phyloP scores from a whole-genome alignment of 1,140 invertebrate genomes.

The Lucilia sericata region DNA sequence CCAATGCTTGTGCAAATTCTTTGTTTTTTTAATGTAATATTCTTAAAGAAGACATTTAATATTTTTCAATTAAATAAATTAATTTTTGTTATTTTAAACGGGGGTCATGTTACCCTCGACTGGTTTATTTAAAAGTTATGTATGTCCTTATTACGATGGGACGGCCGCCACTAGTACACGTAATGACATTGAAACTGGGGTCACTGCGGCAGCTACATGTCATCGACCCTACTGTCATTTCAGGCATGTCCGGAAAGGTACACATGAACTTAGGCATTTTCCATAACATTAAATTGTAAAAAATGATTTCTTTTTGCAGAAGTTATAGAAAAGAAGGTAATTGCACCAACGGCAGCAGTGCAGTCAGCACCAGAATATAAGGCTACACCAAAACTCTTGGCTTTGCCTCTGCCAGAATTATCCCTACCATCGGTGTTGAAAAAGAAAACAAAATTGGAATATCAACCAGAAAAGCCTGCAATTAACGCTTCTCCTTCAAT shows the following conservation, averaged over 20 bases:
- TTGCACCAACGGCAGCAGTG: slow-evolving; percentile 39
- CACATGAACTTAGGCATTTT: slow-evolving; percentile 47
- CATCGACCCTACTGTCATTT: slow-evolving; percentile 91
- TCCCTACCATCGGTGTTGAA: slow-evolving; percentile 51
- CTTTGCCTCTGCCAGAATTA: slow-evolving; percentile 53
- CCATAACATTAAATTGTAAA: not conserved
- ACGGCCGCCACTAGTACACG: slow-evolving; percentile 67
- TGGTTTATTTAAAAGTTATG: slow-evolving; percentile 84
- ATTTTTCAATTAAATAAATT: not conserved
- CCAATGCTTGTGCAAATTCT: not conserved
- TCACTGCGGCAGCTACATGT: slow-evolving; percentile 70
- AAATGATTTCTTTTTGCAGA: slow-evolving; percentile 49
- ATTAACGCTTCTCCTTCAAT: slow-evolving; percentile 58
- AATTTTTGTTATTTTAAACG: not conserved
- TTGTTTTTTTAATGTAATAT: slow-evolving; percentile 6
- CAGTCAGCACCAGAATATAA: slow-evolving; percentile 54
- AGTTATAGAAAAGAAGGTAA: slow-evolving; percentile 50
- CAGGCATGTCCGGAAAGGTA: slow-evolving; percentile 81
- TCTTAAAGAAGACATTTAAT: not conserved
- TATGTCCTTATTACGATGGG: slow-evolving; percentile 86
- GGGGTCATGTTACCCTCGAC: slow-evolving; percentile 84
- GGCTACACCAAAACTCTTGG: slow-evolving; percentile 60
- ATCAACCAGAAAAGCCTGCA: slow-evolving; percentile 64
- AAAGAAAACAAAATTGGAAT: slow-evolving; percentile 58
- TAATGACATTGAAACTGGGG: slow-evolving; percentile 26